A percentile compares a stretch with the other conserved stretches of the same genome.
phyloP scores from a whole-genome alignment of 30 jellyfish, hydroid and myxozoan genomes.

The Aurelia aurita complex sp. Pacific region DNA sequence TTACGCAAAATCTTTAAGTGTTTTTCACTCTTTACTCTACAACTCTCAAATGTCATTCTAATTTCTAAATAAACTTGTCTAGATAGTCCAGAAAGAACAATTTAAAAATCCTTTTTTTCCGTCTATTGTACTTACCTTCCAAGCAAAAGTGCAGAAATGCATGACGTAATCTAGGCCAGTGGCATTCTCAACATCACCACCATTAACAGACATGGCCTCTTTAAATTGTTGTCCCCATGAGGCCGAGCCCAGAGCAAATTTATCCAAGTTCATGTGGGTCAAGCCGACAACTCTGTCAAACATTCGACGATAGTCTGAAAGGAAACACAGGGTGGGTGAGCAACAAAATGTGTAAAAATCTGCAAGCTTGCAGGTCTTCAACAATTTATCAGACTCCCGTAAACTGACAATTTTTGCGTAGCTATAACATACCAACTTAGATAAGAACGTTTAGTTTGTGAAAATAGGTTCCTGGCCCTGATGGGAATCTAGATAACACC shows the following conservation, averaged over 20 bases:
- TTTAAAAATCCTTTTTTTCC: no score
- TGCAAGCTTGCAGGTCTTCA: neutral
- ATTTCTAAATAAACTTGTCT: no score
- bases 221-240: slow-evolving; percentile 98
- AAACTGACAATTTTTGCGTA: no score
- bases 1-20: no score
- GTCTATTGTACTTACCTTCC: slow-evolving; percentile 79
- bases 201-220: slow-evolving; percentile 97
- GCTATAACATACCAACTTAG: neutral
- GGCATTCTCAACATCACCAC: slow-evolving; percentile 94
- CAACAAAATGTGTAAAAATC: neutral
- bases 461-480: neutral
- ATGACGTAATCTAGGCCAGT: slow-evolving; percentile 83
- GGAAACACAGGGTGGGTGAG: no score
- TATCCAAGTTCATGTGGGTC: slow-evolving; percentile 87
- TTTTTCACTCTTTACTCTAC: no score
- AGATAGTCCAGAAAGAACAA: no score
- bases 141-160: slow-evolving; percentile 89
- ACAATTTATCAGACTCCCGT: no score
- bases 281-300: slow-evolving; percentile 93
- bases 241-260: slow-evolving; percentile 88
- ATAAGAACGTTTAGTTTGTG: neutral
- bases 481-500: no score
- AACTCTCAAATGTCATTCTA: no score
- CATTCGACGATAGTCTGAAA: slow-evolving; percentile 87